Evolutionary conservation across 1,140 invertebrate species (phyloP), one percentile per base, ranked within the genome.

Genomic region (Drosophila littoralis): DNA sequence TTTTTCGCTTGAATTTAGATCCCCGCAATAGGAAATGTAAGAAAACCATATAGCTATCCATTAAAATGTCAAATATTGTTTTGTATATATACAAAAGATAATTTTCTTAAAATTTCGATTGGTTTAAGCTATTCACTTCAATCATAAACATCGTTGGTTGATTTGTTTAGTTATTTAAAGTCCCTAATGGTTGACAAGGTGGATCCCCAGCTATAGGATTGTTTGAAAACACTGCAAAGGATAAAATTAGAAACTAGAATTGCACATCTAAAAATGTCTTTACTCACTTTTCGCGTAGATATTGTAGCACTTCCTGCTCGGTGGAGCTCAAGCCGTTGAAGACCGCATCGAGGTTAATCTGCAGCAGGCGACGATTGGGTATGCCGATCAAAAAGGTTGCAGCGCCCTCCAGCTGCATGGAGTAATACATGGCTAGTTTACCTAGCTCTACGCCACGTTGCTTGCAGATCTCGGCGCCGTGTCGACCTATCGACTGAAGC

Each of bases 371-470:
- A 1, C 92, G 88, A 78, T 92, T 95, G 91, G 95, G 95, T 91
- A 96, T 96, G 15, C 96, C 96, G 65, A 96, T 93, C 7, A 97
- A 81, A 85, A 95, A 94, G 1, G 95, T 95, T 43, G 94, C 92
- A 15, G 95, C 93, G 12, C 94, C 94, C 5, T 93, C 79, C 74
- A 94, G 93, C 71, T 93, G 93, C 52, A 96, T 85, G 1, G 94
- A 93, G 83, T 95, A 94, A 93, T 95, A 95, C 43, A 96, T 92
- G 35, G 96, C 96, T 43, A 97, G 85, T 92, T 94, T 95, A 4
- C 94, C 95, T 5, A 97, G 81, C 91, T 97, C 95, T 0, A 96
- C 93, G 48, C 94, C 93, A 28, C 94, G 77, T 90, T 96, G 95
- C 92, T 94, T 94, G 88, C 96, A 97, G 77, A 94, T 95, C 28